phyloP scores from a whole-genome alignment of 2,113 vertebrate genomes.

The Lutjanus erythropterus region DNA sequence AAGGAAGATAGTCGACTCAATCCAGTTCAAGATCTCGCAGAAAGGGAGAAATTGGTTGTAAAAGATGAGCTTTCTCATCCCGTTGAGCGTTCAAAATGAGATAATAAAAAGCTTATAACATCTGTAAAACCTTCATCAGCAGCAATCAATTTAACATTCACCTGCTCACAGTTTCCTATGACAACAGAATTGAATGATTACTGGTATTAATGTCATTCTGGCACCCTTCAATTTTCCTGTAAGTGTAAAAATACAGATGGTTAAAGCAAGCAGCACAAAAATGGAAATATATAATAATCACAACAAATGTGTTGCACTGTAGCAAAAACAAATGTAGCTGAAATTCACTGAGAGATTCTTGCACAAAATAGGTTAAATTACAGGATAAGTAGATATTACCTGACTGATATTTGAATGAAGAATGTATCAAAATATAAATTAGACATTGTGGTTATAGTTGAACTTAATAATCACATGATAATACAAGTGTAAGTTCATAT shows the following conservation, averaged over 20 bases:
- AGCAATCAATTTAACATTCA: background rate
- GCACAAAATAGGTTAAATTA: background rate
- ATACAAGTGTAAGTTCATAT: background rate
- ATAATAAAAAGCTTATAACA: slow-evolving; percentile 20
- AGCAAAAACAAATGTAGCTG: background rate
- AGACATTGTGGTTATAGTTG: background rate
- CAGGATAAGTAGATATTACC: background rate
- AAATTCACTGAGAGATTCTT: background rate
- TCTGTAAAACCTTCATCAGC: slow-evolving; percentile 5
- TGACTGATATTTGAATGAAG: background rate
- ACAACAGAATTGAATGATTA: slow-evolving; percentile 25
- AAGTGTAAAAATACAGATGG: slow-evolving; percentile 15
- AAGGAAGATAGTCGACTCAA: slow-evolving; percentile 15
- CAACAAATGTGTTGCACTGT: background rate
- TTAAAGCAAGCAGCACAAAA: background rate
- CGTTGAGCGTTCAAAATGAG: slow-evolving; percentile 7
- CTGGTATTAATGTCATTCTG: slow-evolving; percentile 7
- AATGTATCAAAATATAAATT: background rate
- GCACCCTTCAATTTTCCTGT: background rate
- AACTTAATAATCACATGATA: background rate
- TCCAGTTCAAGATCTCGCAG: slow-evolving; percentile 38
- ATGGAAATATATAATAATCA: slow-evolving; percentile 1
- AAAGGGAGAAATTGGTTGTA: slow-evolving; percentile 7
- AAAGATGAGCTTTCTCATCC: slow-evolving; percentile 24
- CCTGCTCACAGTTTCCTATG: slow-evolving; percentile 29